These are phyloP conservation scores for Drosophila grimshawi DNA, from an alignment of 1,140 invertebrate species.

Conservation along the genomic window DNA sequence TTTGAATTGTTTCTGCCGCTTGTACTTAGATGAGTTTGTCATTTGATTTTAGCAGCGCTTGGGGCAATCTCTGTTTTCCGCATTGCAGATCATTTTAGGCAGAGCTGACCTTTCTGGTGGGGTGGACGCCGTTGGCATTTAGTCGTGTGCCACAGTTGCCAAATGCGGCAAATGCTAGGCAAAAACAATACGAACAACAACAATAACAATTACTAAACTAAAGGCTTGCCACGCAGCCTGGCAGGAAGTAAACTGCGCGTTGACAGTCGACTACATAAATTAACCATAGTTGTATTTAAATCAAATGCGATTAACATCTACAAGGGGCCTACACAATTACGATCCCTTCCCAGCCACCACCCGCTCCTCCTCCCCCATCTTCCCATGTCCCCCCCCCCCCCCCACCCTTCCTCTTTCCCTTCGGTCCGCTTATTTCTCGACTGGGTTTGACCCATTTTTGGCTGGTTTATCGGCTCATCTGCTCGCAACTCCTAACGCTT, in stretches of 20 bases:
- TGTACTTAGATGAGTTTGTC: neutral
- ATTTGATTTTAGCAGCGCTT: neutral
- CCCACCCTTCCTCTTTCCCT: neutral
- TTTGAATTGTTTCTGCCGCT: neutral
- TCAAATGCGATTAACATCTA: conserved; percentile 79
- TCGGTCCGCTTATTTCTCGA: neutral
- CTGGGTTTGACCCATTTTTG: conserved; percentile 72
- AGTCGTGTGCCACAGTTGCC: conserved; percentile 45
- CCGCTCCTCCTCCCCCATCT: neutral
- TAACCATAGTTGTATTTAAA: conserved; percentile 83
- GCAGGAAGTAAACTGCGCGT: conserved; percentile 71
- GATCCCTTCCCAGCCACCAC: neutral
- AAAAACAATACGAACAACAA: neutral
- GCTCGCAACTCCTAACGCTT: neutral
- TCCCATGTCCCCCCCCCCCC: neutral
- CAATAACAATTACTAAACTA: neutral
- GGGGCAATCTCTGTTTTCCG: conserved; percentile 11
- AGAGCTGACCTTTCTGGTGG: conserved; percentile 32
- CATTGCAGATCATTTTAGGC: conserved; percentile 23
- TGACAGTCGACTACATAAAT: conserved; percentile 79
- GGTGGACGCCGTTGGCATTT: neutral
- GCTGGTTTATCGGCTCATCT: conserved; percentile 24
- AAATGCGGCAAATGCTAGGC: conserved; percentile 31
- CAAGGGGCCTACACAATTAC: conserved; percentile 44
- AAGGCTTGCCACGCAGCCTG: conserved; percentile 36